These are phyloP conservation scores for Ptychoptera albimana DNA, from an alignment of 2,888 invertebrate genomes.

Conservation along the genomic window DNA sequence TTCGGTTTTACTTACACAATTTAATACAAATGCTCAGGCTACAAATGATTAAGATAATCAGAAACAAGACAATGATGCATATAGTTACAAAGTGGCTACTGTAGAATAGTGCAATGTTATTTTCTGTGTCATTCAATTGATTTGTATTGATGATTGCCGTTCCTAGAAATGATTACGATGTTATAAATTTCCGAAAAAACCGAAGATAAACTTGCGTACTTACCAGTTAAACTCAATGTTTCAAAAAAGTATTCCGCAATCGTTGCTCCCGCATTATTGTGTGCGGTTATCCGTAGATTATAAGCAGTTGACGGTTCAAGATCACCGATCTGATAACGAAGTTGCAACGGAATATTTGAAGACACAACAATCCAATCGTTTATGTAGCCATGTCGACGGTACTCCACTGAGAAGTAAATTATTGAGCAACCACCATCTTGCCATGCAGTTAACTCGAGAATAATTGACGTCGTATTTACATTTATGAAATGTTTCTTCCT, in stretches of 20 bases:
- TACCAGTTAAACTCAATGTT: constrained; percentile 36
- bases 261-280: constrained; percentile 46
- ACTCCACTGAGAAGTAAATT: constrained; percentile 41
- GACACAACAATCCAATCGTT: constrained; percentile 32
- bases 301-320: constrained; percentile 35
- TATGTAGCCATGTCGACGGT: constrained; percentile 20
- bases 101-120: too few relatives aligned
- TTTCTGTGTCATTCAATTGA: too few relatives aligned
- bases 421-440: constrained; percentile 68
- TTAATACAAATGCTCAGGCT: constrained; percentile 37
- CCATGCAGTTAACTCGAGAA: constrained; percentile 64
- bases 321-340: constrained; percentile 32
- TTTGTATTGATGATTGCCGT: too few relatives aligned
- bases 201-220: constrained; percentile 14
- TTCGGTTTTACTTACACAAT: constrained; percentile 30
- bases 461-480: constrained; percentile 59
- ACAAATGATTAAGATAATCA: too few relatives aligned
- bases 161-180: too few relatives aligned
- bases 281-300: constrained; percentile 38
- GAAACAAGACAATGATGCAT: too few relatives aligned
- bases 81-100: too few relatives aligned
- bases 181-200: too few relatives aligned
- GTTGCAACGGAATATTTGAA: constrained; percentile 34
- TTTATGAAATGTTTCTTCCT: constrained; percentile 53
- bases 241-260: constrained; percentile 40